Percentiles rank a stretch among this genome's conserved stretches.
These are phyloP conservation scores for Tetramorium parvispinum DNA, from an alignment of 1,140 invertebrate genomes.

Conservation along the genomic window DNA sequence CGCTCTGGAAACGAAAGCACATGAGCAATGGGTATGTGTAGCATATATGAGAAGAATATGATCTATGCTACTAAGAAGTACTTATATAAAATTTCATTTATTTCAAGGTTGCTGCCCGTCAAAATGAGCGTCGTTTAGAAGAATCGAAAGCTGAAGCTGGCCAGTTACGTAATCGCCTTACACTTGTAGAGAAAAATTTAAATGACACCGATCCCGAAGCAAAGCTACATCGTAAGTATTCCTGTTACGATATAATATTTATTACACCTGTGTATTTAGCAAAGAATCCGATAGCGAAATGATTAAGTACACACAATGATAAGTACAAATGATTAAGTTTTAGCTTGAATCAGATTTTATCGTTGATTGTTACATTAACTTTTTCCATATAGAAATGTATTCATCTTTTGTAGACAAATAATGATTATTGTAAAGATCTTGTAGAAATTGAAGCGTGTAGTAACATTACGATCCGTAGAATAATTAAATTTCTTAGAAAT, in stretches of 20 bases:
- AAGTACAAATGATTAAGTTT: too few species aligned
- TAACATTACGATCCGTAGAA: slow-evolving; percentile 30
- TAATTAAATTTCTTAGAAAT: slow-evolving; percentile 41
- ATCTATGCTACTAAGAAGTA: not conserved
- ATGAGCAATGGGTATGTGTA: slow-evolving; percentile 90
- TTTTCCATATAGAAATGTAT: not conserved
- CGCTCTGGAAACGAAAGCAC: slow-evolving; percentile 90
- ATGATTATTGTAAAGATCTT: not conserved
- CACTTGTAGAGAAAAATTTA: slow-evolving; percentile 87
- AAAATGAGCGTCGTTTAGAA: slow-evolving; percentile 91
- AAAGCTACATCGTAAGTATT: slow-evolving; percentile 84
- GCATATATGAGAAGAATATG: not conserved
- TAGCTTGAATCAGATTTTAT: not conserved
- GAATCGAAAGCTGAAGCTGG: slow-evolving; percentile 91
- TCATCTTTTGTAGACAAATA: not conserved
- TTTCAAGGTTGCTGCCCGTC: slow-evolving; percentile 88
- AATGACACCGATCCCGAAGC: slow-evolving; percentile 81
- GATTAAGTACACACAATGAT: too few species aligned
- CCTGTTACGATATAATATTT: not conserved
- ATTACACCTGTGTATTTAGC: not conserved
- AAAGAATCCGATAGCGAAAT: not conserved
- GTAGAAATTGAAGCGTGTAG: slow-evolving; percentile 14
- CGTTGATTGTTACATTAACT: not conserved
- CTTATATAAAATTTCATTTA: slow-evolving; percentile 7
- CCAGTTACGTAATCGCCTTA: slow-evolving; percentile 90